Conservation (phyloP, 2,797 vertebrate genomes). For the Choloepus didactylus region DNA sequence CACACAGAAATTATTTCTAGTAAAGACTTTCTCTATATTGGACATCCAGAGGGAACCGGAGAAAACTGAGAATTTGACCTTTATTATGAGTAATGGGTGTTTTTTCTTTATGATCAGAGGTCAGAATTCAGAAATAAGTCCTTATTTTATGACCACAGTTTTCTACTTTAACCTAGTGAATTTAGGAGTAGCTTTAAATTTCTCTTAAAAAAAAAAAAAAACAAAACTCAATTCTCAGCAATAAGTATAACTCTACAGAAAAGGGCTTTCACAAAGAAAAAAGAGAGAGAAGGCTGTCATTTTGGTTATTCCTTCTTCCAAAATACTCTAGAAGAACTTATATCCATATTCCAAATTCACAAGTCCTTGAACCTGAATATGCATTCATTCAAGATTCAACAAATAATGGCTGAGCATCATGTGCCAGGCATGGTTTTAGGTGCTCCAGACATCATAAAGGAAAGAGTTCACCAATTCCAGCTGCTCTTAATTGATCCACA, state of each 20-base stretch:
- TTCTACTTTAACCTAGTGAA: conserved; percentile 48
- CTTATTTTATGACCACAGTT: conserved; percentile 28
- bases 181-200: conserved; percentile 47
- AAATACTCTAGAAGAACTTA: conserved; percentile 18
- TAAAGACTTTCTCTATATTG: conserved; percentile 20
- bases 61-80: conserved; percentile 44
- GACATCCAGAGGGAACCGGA: conserved; percentile 49
- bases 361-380: neutral
- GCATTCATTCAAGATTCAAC: neutral
- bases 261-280: neutral
- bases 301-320: conserved; percentile 47
- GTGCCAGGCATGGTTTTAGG: neutral
- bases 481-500: neutral
- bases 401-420: neutral
- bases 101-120: conserved; percentile 47
- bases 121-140: conserved; percentile 62
- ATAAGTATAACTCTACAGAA: neutral
- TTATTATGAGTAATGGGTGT: conserved; percentile 27
- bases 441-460: neutral
- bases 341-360: neutral
- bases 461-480: neutral
- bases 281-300: neutral
- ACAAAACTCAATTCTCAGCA: neutral
- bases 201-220: conserved; percentile 12
- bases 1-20: conserved; percentile 42